Evolutionary conservation across 1,140 invertebrate genomes (phyloP).

Genomic region (Orius insidiosus): DNA sequence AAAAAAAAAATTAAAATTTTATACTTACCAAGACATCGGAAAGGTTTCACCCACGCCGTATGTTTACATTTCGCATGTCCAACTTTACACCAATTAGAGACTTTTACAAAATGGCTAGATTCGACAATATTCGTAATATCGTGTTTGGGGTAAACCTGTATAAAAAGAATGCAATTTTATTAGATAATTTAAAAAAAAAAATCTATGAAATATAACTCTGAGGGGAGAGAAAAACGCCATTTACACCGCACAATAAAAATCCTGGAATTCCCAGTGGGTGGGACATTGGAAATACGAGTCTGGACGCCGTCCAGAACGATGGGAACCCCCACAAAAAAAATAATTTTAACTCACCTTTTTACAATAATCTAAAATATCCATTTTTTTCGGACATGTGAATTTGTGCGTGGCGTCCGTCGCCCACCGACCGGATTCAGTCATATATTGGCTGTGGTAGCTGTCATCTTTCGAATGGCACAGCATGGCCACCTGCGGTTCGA

Average conservation of each 20-base stretch:
- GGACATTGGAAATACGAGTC: too few species aligned
- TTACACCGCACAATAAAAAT: too few species aligned
- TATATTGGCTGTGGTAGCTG: conserved; percentile 74
- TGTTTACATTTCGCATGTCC: conserved; percentile 73
- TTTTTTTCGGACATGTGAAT: conserved; percentile 74
- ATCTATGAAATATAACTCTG: too few species aligned
- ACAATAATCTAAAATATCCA: conserved; percentile 88
- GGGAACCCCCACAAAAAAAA: too few species aligned
- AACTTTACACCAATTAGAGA: conserved; percentile 85
- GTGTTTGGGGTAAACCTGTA: conserved; percentile 88
- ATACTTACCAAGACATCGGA: conserved; percentile 75
- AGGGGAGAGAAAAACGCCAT: too few species aligned
- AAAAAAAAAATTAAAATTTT: conserved; percentile 14
- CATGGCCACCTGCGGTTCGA: conserved; percentile 65
- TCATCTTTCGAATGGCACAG: conserved; percentile 45
- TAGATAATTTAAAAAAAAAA: not conserved
- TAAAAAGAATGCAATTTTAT: conserved; percentile 23
- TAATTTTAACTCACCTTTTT: conserved; percentile 52
- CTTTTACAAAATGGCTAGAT: conserved; percentile 80
- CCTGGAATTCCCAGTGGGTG: too few species aligned
- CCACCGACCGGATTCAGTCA: conserved; percentile 78
- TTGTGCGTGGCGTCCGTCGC: conserved; percentile 60
- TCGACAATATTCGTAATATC: conserved; percentile 98
- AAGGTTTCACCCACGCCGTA: conserved; percentile 82
- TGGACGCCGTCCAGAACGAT: too few species aligned